Percentiles rank a stretch among this genome's conserved stretches.
Conservation (phyloP, 2,888 invertebrate species). For the Apoderus coryli region DNA sequence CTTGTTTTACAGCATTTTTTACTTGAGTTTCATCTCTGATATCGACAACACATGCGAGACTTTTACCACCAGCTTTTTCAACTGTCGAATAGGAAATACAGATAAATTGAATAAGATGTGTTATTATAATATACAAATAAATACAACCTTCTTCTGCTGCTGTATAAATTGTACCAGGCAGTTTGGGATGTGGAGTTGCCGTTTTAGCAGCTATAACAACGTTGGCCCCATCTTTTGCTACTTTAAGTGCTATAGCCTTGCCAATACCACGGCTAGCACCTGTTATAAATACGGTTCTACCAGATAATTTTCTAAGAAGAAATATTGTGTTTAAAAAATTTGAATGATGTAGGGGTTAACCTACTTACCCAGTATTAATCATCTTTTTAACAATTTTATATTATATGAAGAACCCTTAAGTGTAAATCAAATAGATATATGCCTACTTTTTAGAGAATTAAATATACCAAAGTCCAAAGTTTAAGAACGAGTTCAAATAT, state of each 20-base stretch:
- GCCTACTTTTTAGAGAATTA: too few relatives aligned
- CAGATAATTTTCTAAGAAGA: conserved; percentile 52
- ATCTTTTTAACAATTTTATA: conserved; percentile 13
- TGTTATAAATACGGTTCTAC: conserved; percentile 85
- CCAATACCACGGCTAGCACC: conserved; percentile 96
- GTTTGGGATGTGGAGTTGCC: conserved; percentile 74
- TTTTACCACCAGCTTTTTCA: conserved; percentile 73
- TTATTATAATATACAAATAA: too few relatives aligned
- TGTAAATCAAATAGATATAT: too few relatives aligned
- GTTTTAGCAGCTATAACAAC: conserved; percentile 87
- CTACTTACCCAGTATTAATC: conserved; percentile 20
- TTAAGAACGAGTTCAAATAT: too few relatives aligned
- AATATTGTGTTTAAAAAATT: conserved; percentile 2
- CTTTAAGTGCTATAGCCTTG: conserved; percentile 84
- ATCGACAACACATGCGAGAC: conserved; percentile 76
- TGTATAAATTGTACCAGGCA: conserved; percentile 84
- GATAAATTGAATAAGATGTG: too few relatives aligned
- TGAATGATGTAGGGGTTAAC: background rate
- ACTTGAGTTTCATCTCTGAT: conserved; percentile 71
- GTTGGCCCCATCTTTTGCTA: conserved; percentile 85
- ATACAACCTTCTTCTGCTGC: conserved; percentile 78
- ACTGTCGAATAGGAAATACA: conserved; percentile 50
- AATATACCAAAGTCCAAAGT: too few relatives aligned
- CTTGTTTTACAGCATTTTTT: conserved; percentile 52
- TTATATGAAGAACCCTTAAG: too few relatives aligned